Evolutionary conservation across 2,113 vertebrate species (phyloP).

Genomic region (Chionodraco myersi): DNA sequence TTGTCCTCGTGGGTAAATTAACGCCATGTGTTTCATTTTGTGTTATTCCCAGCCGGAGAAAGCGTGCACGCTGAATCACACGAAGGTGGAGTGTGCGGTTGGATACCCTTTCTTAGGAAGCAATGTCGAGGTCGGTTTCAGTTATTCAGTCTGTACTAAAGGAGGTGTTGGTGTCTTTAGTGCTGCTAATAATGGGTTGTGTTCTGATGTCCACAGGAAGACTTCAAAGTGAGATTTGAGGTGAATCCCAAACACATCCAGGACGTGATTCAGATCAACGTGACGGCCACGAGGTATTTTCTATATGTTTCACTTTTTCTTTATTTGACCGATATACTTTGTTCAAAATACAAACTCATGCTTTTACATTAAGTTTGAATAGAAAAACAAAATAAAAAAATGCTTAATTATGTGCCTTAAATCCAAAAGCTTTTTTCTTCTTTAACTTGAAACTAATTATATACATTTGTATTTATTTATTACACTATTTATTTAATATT

Average conservation of each 20-base stretch:
- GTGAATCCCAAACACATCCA: slow-evolving; percentile 86
- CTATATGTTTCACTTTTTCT: too few species aligned
- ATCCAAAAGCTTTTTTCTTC: too few species aligned
- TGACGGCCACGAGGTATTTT: slow-evolving; percentile 86
- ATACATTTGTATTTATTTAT: too few species aligned
- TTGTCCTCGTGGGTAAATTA: too few species aligned
- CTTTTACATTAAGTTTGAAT: too few species aligned
- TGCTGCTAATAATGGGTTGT: neutral
- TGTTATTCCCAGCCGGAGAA: slow-evolving; percentile 84
- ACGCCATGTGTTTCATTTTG: slow-evolving; percentile 17
- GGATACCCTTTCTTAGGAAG: slow-evolving; percentile 93
- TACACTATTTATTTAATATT: too few species aligned
- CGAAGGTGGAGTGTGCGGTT: slow-evolving; percentile 89
- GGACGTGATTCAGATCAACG: slow-evolving; percentile 86
- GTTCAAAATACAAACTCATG: too few species aligned
- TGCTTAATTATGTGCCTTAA: too few species aligned
- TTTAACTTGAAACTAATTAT: too few species aligned
- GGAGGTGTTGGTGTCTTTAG: neutral
- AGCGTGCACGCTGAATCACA: slow-evolving; percentile 85
- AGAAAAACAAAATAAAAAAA: too few species aligned
- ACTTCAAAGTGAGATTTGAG: slow-evolving; percentile 90
- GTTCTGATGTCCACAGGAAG: slow-evolving; percentile 80
- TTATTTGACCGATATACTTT: too few species aligned
- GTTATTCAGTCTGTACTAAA: too few species aligned
- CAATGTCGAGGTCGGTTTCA: slow-evolving; percentile 75